Conservation (phyloP, 2,113 vertebrate species). For the Larimichthys crocea region DNA sequence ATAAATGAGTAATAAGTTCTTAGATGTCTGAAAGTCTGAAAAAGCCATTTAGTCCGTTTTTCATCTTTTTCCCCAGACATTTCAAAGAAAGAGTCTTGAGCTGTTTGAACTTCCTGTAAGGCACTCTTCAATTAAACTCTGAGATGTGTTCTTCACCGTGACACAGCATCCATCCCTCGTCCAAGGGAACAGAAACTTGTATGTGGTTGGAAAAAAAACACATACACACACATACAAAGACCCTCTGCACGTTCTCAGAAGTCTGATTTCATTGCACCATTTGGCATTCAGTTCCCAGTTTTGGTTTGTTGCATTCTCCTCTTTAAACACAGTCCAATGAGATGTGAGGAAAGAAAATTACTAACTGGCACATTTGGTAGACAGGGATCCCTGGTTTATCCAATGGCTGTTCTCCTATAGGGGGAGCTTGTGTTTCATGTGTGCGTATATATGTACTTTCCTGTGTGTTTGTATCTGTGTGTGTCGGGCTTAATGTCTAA, state of each 20-base stretch:
- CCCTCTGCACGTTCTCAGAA: conserved; percentile 31
- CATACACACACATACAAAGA: conserved; percentile 9
- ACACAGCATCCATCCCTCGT: conserved; percentile 21
- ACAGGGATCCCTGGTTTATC: conserved; percentile 70
- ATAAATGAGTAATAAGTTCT: conserved; percentile 61
- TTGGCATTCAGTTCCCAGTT: conserved; percentile 68
- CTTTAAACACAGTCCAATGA: conserved; percentile 59
- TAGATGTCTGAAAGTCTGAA: conserved; percentile 51
- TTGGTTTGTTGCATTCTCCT: conserved; percentile 65
- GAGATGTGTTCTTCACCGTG: conserved; percentile 31
- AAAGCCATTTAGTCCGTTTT: conserved; percentile 55
- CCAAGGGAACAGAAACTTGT: conserved; percentile 9
- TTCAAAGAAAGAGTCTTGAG: conserved; percentile 46
- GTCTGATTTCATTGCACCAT: conserved; percentile 66
- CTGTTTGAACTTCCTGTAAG: conserved; percentile 64
- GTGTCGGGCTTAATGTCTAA: conserved; percentile 41
- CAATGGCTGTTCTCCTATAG: conserved; percentile 78
- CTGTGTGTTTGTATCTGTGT: not conserved
- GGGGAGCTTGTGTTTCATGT: not conserved
- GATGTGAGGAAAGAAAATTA: conserved; percentile 58
- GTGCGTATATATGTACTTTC: not conserved
- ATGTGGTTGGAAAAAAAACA: conserved; percentile 26
- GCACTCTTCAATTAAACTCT: conserved; percentile 69
- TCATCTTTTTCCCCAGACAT: conserved; percentile 38
- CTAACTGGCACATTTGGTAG: conserved; percentile 83